Evolutionary conservation across 2,888 invertebrate species (phyloP).

Genomic region (Linnaemya tessellans): DNA sequence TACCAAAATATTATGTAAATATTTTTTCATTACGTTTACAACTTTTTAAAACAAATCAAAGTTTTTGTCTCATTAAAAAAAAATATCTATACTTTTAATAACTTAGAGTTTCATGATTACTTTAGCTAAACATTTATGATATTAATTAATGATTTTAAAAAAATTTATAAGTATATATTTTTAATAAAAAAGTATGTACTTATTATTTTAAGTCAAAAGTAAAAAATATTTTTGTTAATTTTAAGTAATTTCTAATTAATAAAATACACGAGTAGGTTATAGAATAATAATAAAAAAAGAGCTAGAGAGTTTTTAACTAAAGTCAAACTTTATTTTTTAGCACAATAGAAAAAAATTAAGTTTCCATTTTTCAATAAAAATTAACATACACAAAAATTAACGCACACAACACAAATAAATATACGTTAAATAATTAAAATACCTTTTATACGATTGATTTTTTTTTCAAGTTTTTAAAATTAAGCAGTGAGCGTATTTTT

Average conservation of each 20-base stretch:
- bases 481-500: conserved; percentile 66
- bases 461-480: conserved; percentile 62
- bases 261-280: conserved; percentile 38
- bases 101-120: conserved; percentile 54
- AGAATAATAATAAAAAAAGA: conserved; percentile 43
- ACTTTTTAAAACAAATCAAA: not conserved
- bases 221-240: conserved; percentile 42
- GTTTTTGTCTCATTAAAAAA: conserved; percentile 30
- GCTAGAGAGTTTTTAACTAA: conserved; percentile 52
- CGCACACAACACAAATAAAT: conserved; percentile 67
- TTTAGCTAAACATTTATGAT: conserved; percentile 64
- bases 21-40: not conserved
- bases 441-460: conserved; percentile 64
- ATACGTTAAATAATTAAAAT: conserved; percentile 63
- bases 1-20: conserved; percentile 2
- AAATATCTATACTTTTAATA: conserved; percentile 45
- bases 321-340: conserved; percentile 64
- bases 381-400: conserved; percentile 72
- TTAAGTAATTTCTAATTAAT: conserved; percentile 57
- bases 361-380: conserved; percentile 65
- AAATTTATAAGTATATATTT: not conserved
- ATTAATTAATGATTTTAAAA: conserved; percentile 28
- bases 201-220: conserved; percentile 53
- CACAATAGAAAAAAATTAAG: conserved; percentile 44
- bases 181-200: conserved; percentile 63